These are phyloP conservation scores for Trachemys scripta DNA, from an alignment of 2,113 vertebrate genomes.

Conservation along the genomic window DNA sequence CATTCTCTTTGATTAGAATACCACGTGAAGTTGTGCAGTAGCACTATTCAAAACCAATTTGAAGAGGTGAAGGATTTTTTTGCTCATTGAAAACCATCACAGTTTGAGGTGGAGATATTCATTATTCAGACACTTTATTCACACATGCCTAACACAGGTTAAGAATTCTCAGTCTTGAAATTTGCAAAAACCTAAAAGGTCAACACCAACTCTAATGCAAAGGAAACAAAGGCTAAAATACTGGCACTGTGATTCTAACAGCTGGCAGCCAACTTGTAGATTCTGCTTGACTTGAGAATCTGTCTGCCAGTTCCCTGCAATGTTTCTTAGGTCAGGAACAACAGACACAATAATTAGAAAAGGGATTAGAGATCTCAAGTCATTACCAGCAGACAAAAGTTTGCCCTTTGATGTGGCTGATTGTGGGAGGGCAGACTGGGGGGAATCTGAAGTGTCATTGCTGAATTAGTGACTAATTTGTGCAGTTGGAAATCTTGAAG, in stretches of 20 bases:
- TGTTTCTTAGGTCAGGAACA: background rate
- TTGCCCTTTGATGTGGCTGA: conserved; percentile 22
- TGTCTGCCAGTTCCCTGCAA: background rate
- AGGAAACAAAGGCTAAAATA: background rate
- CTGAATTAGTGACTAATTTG: conserved; percentile 49
- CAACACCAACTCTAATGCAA: background rate
- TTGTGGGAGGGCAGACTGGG: conserved; percentile 18
- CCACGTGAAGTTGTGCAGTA: conserved; percentile 18
- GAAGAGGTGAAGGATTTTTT: background rate
- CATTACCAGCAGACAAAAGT: background rate
- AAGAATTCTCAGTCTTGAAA: background rate
- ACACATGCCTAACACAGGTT: background rate
- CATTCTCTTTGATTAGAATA: conserved; percentile 18
- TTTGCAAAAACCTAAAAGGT: background rate
- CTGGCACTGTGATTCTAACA: background rate
- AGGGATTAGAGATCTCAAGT: conserved; percentile 33
- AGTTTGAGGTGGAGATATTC: background rate
- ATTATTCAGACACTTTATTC: background rate
- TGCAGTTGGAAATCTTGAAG: conserved; percentile 29
- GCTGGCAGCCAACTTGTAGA: background rate
- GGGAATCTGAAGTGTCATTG: conserved; percentile 43
- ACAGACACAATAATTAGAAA: conserved; percentile 36
- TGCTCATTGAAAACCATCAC: rapidly evolving
- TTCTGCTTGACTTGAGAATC: background rate
- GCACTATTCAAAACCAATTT: background rate